These are phyloP conservation scores for Trichogramma dendrolimi DNA, from an alignment of 2,888 invertebrate genomes.

Conservation along the genomic window DNA sequence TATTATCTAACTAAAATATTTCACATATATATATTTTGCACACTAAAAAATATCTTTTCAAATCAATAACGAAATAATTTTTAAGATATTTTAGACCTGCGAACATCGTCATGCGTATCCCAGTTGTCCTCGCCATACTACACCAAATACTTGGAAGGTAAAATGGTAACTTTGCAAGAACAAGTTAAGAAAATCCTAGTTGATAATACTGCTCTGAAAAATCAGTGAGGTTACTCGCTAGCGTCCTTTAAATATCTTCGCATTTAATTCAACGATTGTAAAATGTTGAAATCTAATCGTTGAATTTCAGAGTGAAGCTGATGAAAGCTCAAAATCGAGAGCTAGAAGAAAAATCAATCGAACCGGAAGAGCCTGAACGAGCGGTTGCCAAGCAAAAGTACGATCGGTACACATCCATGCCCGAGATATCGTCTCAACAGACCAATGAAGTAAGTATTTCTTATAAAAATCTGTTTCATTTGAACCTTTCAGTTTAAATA, in stretches of 20 bases:
- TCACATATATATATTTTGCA: no score
- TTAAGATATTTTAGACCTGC: not conserved
- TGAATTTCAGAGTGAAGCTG: constrained; percentile 19
- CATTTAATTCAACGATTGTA: no score
- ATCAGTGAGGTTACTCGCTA: constrained; percentile 35
- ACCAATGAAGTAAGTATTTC: no score
- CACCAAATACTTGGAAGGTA: constrained; percentile 36
- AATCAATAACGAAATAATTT: not conserved
- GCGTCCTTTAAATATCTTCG: not conserved
- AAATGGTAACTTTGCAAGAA: constrained; percentile 37
- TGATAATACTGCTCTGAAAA: constrained; percentile 38
- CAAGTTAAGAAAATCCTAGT: constrained; percentile 38
- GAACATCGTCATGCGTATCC: not conserved
- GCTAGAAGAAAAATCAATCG: constrained; percentile 17
- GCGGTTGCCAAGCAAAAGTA: no score
- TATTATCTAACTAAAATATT: no score
- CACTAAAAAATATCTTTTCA: no score
- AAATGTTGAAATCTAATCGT: not conserved
- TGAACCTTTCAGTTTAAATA: no score
- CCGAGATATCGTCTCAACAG: no score
- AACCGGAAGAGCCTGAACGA: constrained; percentile 14
- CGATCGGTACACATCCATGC: no score
- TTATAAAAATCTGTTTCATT: no score
- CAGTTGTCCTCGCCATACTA: constrained; percentile 12
- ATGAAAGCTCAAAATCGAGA: constrained; percentile 13